Evolutionary conservation across 2,113 vertebrate species (phyloP).

Genomic region (Pangasianodon hypophthalmus): DNA sequence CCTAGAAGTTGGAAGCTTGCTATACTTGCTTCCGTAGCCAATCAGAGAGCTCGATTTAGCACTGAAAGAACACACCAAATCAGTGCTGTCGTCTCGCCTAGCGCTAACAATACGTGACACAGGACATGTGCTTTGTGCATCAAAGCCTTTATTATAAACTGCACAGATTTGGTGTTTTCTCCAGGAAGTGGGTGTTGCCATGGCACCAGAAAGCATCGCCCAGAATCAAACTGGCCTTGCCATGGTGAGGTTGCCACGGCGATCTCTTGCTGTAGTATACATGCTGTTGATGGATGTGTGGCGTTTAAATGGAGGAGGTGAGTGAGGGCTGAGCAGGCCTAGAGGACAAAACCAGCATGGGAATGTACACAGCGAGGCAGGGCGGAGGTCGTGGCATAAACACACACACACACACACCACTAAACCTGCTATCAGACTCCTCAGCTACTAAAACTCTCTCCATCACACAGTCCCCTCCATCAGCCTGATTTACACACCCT

Average conservation of each 20-base stretch:
- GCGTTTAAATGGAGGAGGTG: slow-evolving; percentile 41
- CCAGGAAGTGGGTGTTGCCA: slow-evolving; percentile 50
- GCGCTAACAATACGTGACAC: background rate
- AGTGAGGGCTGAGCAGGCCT: slow-evolving; percentile 49
- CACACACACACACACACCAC: slow-evolving; percentile 37
- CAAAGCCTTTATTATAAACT: background rate
- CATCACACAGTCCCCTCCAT: slow-evolving; percentile 4
- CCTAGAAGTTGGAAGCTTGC: background rate
- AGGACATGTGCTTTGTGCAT: background rate
- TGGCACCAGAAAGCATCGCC: slow-evolving; percentile 47
- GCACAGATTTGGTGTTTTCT: slow-evolving; percentile 1
- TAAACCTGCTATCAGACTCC: slow-evolving; percentile 9
- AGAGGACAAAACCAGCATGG: slow-evolving; percentile 53
- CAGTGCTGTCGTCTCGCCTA: background rate
- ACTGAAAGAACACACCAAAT: background rate
- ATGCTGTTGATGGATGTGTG: slow-evolving; percentile 52
- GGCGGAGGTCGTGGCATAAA: slow-evolving; percentile 7
- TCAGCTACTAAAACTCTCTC: slow-evolving; percentile 29
- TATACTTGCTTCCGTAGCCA: background rate
- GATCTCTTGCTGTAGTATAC: slow-evolving; percentile 41
- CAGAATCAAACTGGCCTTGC: slow-evolving; percentile 41
- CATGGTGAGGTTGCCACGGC: slow-evolving; percentile 48
- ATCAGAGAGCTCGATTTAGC: background rate
- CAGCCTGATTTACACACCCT: slow-evolving; percentile 35
- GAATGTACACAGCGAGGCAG: slow-evolving; percentile 55